These are phyloP conservation scores for Drosophila fulvimacula DNA, from an alignment of 2,888 invertebrate genomes.

Conservation along the genomic window DNA sequence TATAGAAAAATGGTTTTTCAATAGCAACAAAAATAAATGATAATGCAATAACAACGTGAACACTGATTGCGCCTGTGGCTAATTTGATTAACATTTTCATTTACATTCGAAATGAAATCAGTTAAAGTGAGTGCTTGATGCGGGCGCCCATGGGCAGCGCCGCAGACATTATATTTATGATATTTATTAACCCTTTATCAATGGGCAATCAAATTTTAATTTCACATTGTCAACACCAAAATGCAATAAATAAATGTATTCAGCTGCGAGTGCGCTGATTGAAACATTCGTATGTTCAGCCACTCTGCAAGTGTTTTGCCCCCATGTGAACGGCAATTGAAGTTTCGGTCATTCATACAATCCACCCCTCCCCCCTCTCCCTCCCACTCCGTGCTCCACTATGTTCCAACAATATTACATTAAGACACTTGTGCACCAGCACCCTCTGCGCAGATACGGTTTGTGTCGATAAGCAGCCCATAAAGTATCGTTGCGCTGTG, in stretches of 20 bases:
- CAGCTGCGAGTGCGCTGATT: too few species aligned
- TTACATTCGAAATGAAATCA: constrained; percentile 41
- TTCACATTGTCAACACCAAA: constrained; percentile 48
- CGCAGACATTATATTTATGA: not conserved
- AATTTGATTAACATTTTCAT: constrained; percentile 66
- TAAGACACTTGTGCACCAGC: constrained; percentile 37
- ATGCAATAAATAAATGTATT: constrained; percentile 31
- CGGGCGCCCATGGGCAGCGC: constrained; percentile 22
- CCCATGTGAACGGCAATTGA: constrained; percentile 53
- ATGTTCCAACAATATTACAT: constrained; percentile 22
- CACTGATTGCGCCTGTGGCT: constrained; percentile 62
- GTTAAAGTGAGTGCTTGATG: constrained; percentile 13
- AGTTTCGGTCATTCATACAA: constrained; percentile 4
- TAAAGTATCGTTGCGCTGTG: constrained; percentile 67
- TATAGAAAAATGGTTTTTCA: constrained; percentile 62
- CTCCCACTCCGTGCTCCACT: not conserved
- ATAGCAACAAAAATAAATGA: constrained; percentile 38
- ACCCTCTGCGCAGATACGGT: constrained; percentile 40
- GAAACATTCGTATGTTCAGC: constrained; percentile 44
- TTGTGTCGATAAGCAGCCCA: constrained; percentile 64
- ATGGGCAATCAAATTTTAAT: constrained; percentile 61
- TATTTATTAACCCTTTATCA: constrained; percentile 60
- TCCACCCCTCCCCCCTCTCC: too few species aligned
- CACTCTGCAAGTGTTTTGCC: constrained; percentile 43
- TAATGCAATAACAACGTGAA: constrained; percentile 51